These are phyloP conservation scores for Drosophila longiperda DNA, from an alignment of 2,888 invertebrate species.

Conservation along the genomic window DNA sequence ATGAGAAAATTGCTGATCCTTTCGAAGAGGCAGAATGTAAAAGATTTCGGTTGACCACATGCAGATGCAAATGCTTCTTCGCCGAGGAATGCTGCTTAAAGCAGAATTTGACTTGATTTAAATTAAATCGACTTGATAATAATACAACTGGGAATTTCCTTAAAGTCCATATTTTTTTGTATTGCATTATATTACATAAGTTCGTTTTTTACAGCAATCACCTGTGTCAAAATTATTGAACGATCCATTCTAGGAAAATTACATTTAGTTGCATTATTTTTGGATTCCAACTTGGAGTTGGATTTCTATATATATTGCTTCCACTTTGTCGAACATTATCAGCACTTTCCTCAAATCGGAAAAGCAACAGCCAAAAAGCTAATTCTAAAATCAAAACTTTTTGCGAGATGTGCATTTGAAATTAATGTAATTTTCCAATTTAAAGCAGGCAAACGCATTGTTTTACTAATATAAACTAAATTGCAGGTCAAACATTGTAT, in stretches of 20 bases:
- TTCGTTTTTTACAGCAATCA: not conserved
- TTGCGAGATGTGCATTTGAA: not conserved
- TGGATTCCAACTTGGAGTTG: not conserved
- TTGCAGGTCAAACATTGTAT: not conserved
- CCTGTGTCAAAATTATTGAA: not conserved
- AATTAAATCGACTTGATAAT: not conserved
- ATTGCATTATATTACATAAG: not conserved
- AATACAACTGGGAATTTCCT: not conserved
- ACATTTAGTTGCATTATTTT: not conserved
- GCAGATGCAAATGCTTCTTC: not conserved
- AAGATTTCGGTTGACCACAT: not conserved
- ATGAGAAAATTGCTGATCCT: not conserved
- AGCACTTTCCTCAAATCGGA: not conserved
- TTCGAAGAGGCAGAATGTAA: not conserved
- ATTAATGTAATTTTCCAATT: not conserved
- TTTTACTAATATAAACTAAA: not conserved
- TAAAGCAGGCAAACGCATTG: not conserved
- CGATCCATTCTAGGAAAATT: not conserved
- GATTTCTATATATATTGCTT: not conserved
- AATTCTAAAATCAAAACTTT: not conserved
- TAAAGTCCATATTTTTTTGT: not conserved
- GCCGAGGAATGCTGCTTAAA: conserved; percentile 1
- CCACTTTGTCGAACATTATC: too few species aligned
- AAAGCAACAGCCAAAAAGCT: not conserved
- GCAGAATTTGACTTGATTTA: conserved; percentile 1